Evolutionary conservation across 1,140 invertebrate genomes (phyloP).

Genomic region (Drosophila malerkotliana): DNA sequence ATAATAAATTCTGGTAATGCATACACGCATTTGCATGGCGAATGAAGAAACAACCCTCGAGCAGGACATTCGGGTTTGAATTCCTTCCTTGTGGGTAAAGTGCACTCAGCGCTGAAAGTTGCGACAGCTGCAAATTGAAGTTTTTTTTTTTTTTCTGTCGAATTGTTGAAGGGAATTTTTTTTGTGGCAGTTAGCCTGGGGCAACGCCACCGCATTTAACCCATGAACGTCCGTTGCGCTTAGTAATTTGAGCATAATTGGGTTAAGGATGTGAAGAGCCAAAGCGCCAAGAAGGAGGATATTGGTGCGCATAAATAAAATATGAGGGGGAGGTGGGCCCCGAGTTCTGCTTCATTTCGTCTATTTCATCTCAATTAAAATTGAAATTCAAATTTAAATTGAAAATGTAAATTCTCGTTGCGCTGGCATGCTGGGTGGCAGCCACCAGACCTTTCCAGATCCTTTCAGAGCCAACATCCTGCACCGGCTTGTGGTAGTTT

Average conservation of each 20-base stretch:
- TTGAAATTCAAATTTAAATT: slow-evolving; percentile 64
- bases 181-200: slow-evolving; percentile 18
- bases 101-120: slow-evolving; percentile 45
- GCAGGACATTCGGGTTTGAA: slow-evolving; percentile 17
- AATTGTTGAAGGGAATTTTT: slow-evolving; percentile 38
- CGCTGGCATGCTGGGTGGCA: background rate
- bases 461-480: slow-evolving; percentile 9
- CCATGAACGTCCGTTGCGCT: slow-evolving; percentile 47
- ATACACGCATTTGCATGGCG: slow-evolving; percentile 38
- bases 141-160: slow-evolving; percentile 21
- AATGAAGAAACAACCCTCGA: slow-evolving; percentile 25
- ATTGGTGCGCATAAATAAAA: slow-evolving; percentile 38
- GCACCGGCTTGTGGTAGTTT: slow-evolving; percentile 30
- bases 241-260: slow-evolving; percentile 64
- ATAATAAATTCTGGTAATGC: slow-evolving; percentile 35
- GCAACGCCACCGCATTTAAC: slow-evolving; percentile 56
- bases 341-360: slow-evolving; percentile 29
- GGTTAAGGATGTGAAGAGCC: slow-evolving; percentile 45
- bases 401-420: slow-evolving; percentile 57
- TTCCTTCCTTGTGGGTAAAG: slow-evolving; percentile 27
- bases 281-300: slow-evolving; percentile 35
- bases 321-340: background rate
- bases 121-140: slow-evolving; percentile 50
- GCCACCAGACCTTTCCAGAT: background rate
- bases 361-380: slow-evolving; percentile 45